Evolutionary conservation across 1,140 invertebrate genomes (phyloP), one percentile per base, ranked within the genome.

Genomic region (Hyles vespertilio): DNA sequence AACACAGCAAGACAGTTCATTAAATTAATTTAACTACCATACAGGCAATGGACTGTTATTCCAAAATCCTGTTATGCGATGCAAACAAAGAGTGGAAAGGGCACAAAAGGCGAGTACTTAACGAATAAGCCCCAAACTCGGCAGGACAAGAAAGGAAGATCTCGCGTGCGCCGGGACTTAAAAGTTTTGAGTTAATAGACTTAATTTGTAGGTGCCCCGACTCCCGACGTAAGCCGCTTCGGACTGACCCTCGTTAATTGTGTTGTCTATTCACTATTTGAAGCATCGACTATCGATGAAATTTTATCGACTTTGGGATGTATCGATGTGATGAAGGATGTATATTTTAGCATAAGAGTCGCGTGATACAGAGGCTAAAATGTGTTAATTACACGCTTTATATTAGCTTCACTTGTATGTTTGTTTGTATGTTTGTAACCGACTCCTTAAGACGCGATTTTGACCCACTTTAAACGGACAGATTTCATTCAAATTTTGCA

Each of bases 151-250:
- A 87, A 86, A 82, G 81, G 80, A 83, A 79, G 76, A 83, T 83
- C 67, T 70, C 77, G 79, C 77, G 77, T 79, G 77, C 70, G 74
- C 79, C 76, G 71, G 81, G 84, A 87, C 84, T 87, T 87, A 87
- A 87, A 87, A 87, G 80, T 87, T 87, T 40, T 77, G 76, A 81
- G 63, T 84, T 84, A 86, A 87, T 84, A 81, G 81, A 81, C 83
- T 86, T 86, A 84, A 86, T 86, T 86, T 86, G 78, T 79, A 86
- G 79, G 76, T 74, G 67, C 65, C 63, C 73, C 22, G 22, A 22
- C 22, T 22, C 22, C 22, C 68, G 63, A 59, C 70, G 65, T 84
- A 84, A 86, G 80, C 83, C 71, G 81, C 81, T 86, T 81, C 75
- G 66, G 63, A 68, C 64, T 76, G 75, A 80, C 82, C 75, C 72